Evolutionary conservation across 2,888 invertebrate genomes (phyloP).

Genomic region (Drosophila antonietae): DNA sequence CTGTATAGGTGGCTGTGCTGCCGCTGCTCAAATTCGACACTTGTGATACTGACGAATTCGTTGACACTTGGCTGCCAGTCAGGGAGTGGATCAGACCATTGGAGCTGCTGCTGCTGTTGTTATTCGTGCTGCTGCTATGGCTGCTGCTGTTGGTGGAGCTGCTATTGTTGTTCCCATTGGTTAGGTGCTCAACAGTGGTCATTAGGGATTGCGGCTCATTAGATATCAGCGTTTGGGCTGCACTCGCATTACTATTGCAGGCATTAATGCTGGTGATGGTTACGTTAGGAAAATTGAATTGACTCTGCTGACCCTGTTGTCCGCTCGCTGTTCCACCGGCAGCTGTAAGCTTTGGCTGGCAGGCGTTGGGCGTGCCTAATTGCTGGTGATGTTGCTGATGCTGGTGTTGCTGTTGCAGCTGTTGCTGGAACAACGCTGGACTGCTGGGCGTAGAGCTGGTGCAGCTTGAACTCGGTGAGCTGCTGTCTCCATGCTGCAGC

Average conservation of each 20-base stretch:
- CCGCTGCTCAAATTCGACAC: slow-evolving; percentile 47
- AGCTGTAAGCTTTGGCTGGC: slow-evolving; percentile 64
- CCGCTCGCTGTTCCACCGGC: slow-evolving; percentile 25
- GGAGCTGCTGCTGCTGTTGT: slow-evolving; percentile 30
- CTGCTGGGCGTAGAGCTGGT: slow-evolving; percentile 98
- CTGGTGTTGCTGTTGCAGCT: slow-evolving; percentile 61
- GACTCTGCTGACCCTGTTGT: slow-evolving; percentile 71
- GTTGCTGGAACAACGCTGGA: slow-evolving; percentile 88
- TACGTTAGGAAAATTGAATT: slow-evolving; percentile 85
- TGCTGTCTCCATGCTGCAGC: slow-evolving; percentile 89
- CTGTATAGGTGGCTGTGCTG: slow-evolving; percentile 54
- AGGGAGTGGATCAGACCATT: slow-evolving; percentile 56
- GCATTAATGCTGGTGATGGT: slow-evolving; percentile 75
- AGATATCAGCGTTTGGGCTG: slow-evolving; percentile 76
- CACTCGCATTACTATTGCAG: slow-evolving; percentile 45
- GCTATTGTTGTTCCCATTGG: slow-evolving; percentile 57
- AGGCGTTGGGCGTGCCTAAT: slow-evolving; percentile 77
- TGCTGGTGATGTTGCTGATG: slow-evolving; percentile 67
- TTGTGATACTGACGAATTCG: slow-evolving; percentile 51
- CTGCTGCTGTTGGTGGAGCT: slow-evolving; percentile 17
- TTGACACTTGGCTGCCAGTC: slow-evolving; percentile 61
- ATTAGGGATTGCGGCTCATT: slow-evolving; percentile 57
- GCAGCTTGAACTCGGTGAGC: slow-evolving; percentile 97
- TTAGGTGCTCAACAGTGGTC: slow-evolving; percentile 19
- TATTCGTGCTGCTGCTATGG: slow-evolving; percentile 11